Conservation (phyloP, 2,797 vertebrate species). For the Petrocephalus sullivani region DNA sequence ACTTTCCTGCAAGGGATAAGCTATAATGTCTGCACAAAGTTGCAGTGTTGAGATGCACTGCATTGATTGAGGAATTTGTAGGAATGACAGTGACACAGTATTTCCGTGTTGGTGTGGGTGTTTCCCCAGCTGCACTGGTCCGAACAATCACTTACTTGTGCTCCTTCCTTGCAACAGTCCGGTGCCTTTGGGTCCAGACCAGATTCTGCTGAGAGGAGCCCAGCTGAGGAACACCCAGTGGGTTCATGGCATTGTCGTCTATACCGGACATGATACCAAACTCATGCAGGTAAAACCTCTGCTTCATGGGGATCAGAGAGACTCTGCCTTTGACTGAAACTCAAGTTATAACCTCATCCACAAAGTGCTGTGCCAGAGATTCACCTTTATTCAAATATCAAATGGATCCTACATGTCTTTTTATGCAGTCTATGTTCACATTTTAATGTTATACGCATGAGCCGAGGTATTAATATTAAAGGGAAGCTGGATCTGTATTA, state of each 20-base stretch:
- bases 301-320: background rate
- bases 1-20: background rate
- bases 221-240: constrained; percentile 97
- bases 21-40: background rate
- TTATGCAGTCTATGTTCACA: background rate
- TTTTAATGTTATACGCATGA: background rate
- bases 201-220: constrained; percentile 92
- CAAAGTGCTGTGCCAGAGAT: background rate
- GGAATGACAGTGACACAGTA: background rate
- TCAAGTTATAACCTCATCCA: background rate
- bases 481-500: background rate
- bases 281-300: constrained; percentile 85
- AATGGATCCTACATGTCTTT: background rate
- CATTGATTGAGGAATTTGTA: background rate
- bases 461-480: background rate
- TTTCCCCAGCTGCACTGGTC: background rate
- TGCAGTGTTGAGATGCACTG: background rate
- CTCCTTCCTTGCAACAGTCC: constrained; percentile 63
- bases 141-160: background rate
- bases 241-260: constrained; percentile 94
- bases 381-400: background rate
- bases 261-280: constrained; percentile 97
- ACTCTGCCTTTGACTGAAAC: background rate
- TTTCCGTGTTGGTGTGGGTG: background rate
- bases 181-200: constrained; percentile 85